phyloP scores from a whole-genome alignment of 1,140 invertebrate species.

The Cyclargus thomasi region DNA sequence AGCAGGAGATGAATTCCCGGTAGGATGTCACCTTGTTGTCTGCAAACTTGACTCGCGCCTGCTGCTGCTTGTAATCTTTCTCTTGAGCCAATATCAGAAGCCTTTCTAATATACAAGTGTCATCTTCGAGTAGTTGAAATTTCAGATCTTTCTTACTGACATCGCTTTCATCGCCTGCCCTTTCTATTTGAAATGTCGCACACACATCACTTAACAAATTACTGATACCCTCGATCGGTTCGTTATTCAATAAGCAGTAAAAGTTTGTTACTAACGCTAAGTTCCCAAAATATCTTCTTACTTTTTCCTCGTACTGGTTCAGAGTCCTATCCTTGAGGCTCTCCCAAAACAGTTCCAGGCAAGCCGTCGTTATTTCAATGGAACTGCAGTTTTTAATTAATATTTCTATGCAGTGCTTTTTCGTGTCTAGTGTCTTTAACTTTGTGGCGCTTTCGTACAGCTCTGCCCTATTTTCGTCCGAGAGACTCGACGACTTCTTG shows the following conservation, averaged over 20 bases:
- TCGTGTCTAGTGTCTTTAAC: constrained; percentile 84
- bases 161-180: constrained; percentile 20
- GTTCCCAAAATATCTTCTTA: constrained; percentile 50
- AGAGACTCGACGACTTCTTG: constrained; percentile 59
- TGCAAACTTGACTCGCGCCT: constrained; percentile 56
- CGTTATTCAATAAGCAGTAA: constrained; percentile 46
- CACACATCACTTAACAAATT: constrained; percentile 44
- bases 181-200: constrained; percentile 27
- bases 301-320: constrained; percentile 41
- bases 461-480: constrained; percentile 74
- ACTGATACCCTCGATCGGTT: constrained; percentile 41
- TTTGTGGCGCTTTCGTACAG: constrained; percentile 76
- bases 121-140: constrained; percentile 58
- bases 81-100: constrained; percentile 59
- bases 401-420: constrained; percentile 83
- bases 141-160: constrained; percentile 20
- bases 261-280: constrained; percentile 48
- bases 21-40: constrained; percentile 41
- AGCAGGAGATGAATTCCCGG: constrained; percentile 68
- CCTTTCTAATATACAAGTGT: constrained; percentile 61
- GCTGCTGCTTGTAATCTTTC: constrained; percentile 55
- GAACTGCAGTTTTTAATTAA: constrained; percentile 79
- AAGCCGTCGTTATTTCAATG: constrained; percentile 73
- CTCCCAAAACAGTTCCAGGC: constrained; percentile 73
- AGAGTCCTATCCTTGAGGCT: constrained; percentile 33